A percentile compares a stretch with the other conserved stretches of the same genome.
These are phyloP conservation scores for Holacanthella duospinosa DNA, from an alignment of 2,888 invertebrate genomes.

Conservation along the genomic window DNA sequence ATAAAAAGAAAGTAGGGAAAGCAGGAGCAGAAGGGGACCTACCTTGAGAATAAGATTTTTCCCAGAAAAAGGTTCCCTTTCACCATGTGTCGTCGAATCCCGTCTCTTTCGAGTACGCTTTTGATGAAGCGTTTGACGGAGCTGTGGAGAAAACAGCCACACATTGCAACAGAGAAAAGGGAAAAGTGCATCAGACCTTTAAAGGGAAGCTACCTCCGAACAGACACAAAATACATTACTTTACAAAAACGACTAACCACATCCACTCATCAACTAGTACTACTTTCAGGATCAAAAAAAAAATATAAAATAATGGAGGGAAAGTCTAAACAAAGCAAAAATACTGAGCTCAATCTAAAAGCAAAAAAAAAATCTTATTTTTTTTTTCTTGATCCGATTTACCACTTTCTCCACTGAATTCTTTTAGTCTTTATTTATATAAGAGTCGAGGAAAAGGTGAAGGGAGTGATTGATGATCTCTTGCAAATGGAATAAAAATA, in stretches of 20 bases:
- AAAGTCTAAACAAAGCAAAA: neutral
- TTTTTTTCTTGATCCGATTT: too few relatives aligned
- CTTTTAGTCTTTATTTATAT: neutral
- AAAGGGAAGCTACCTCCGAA: neutral
- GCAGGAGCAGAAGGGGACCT: constrained; percentile 44
- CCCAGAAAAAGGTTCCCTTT: constrained; percentile 86
- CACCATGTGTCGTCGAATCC: constrained; percentile 77
- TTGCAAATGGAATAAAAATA: neutral
- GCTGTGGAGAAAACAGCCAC: constrained; percentile 45
- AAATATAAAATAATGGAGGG: too few relatives aligned
- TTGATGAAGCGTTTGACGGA: constrained; percentile 86
- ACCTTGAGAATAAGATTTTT: constrained; percentile 98
- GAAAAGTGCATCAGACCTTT: too few relatives aligned
- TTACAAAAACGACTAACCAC: neutral
- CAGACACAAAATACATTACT: neutral
- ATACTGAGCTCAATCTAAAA: neutral
- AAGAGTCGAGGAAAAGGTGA: neutral
- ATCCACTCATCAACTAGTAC: too few relatives aligned
- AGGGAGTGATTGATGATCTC: neutral
- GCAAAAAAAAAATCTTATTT: neutral
- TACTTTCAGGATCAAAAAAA: neutral
- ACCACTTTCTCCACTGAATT: too few relatives aligned
- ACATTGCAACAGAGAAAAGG: constrained; percentile 4
- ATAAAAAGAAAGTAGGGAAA: constrained; percentile 16
- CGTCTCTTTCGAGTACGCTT: constrained; percentile 95